Evolutionary conservation across 2,113 vertebrate genomes (phyloP), one percentile per base, ranked within the genome.

Genomic region (Oncorhynchus kisutch): DNA sequence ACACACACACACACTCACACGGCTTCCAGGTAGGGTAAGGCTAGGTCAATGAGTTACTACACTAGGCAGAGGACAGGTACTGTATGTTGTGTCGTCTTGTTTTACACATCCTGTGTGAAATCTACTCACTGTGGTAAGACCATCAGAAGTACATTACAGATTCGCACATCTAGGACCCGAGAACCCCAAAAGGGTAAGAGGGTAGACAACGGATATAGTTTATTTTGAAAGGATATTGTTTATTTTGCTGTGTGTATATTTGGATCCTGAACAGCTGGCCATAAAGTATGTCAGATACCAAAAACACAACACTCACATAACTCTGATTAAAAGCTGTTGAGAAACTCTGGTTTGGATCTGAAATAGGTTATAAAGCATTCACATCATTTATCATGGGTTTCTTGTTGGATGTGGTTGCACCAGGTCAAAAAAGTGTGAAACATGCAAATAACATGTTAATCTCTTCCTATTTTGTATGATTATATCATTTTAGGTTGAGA

Each of bases 31-130:
- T 45, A 45, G 62, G 79, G 73, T 82, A 70, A 69, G 6, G 16
- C 24, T 9, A 71, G 70, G 85, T 93, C 90, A 89, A 89, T 90
- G 79, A 85, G 74, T 88, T 75, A 85, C 86, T 5, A 57, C 5
- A 60, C 20, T 12, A 79, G 74, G 78, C 76, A 85, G 85, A 86
- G 83, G 77, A 80, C 86, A 80, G 74, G 27, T 81, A 22, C 27
- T 16, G 4, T 7, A 16, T 62, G n/a, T 22, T 8, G 6, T 24
- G 24, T 22, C 22, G 67, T 74, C 78, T 45, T 78, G 27, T 76
- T 45, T 45, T 2, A 45, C 70, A 73, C 65, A 34, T 3, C 22
- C 18, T 20, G 27, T 73, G 31, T 67, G 18, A 48, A 24, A 68
- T 45, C 67, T 20, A 54, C 67, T 79, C 51, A 76, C 70, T 70